phyloP scores from a whole-genome alignment of 2,888 invertebrate genomes.

The Dolichomitus sp. region DNA sequence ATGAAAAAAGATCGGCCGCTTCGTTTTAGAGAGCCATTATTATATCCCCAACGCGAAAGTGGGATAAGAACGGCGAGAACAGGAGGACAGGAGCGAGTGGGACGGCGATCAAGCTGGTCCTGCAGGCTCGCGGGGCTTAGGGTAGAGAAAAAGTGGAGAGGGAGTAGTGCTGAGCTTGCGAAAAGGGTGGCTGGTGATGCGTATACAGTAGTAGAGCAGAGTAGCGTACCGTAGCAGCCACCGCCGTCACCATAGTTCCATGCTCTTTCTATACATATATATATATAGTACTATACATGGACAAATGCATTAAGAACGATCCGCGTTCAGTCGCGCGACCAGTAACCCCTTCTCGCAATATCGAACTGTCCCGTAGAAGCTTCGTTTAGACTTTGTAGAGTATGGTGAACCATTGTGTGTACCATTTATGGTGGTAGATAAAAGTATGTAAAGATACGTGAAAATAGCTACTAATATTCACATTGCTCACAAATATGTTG shows the following conservation, averaged over 20 bases:
- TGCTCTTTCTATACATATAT: conserved; percentile 38
- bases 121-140: conserved; percentile 43
- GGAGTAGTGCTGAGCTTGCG: conserved; percentile 84
- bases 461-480: neutral
- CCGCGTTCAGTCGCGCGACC: conserved; percentile 59
- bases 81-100: conserved; percentile 36
- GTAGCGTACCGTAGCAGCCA: conserved; percentile 46
- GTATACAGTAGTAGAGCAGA: conserved; percentile 71
- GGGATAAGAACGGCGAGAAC: conserved; percentile 53
- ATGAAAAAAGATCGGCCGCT: conserved; percentile 70
- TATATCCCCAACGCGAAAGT: conserved; percentile 71
- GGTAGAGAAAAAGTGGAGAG: conserved; percentile 57
- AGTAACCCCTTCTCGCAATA: conserved; percentile 68
- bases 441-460: neutral
- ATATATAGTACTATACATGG: conserved; percentile 71
- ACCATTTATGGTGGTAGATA: neutral
- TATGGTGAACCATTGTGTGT: conserved; percentile 33
- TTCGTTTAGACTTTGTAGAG: conserved; percentile 42
- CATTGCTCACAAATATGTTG: too few species aligned
- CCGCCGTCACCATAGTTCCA: conserved; percentile 29
- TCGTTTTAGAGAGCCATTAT: conserved; percentile 82
- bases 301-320: conserved; percentile 85
- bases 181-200: conserved; percentile 86
- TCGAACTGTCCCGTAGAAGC: conserved; percentile 61
- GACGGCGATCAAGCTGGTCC: conserved; percentile 45